Evolutionary conservation across 2,113 vertebrate species (phyloP), one percentile per base, ranked within the genome.

Genomic region (Murina feae): DNA sequence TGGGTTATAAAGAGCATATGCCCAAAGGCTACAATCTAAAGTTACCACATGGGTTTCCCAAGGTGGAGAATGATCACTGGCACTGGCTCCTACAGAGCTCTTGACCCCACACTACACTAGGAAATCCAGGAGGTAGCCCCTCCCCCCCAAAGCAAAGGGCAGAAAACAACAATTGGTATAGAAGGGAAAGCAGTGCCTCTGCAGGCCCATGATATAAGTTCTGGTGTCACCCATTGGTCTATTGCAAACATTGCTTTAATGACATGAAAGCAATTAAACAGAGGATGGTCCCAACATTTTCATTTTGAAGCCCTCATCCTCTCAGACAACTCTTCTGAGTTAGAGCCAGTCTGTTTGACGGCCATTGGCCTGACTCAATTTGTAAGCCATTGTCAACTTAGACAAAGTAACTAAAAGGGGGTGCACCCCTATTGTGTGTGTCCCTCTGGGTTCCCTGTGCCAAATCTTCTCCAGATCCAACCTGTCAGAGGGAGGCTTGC

Each of bases 401-500:
- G 93, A 89, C 82, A 7, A 94, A 95, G 92, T 53, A 51, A 94
- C 75, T 66, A 16, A 87, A 0, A 0, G 66, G 79, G 17, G 90
- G 28, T 4, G 88, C 75, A 12, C 6, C 18, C 49, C 74, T 47
- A 37, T 81, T 72, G 89, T 58, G 88, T 66, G 5, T 89, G 90
- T 96, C 94, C 69, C 84, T 84, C 78, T 65, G 89, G 42, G 42
- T 58, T 93, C 93, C 93, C 91, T 4, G 6, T 90, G 94, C 72
- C 37, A 71, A 91, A 79, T 4, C 17, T 49, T 95, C 96, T 88
- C 92, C 84, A 94, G 87, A 32, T 23, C 0, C 94, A 87, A 94
- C 95, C 95, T 94, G 96, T 85, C 88, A 83, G 94, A 95, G 85
- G 81, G 89, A 95, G 95, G 89, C 96, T 91, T 97, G 97, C 97